phyloP scores from a whole-genome alignment of 2,888 invertebrate genomes.

The Chloromyia formosa region DNA sequence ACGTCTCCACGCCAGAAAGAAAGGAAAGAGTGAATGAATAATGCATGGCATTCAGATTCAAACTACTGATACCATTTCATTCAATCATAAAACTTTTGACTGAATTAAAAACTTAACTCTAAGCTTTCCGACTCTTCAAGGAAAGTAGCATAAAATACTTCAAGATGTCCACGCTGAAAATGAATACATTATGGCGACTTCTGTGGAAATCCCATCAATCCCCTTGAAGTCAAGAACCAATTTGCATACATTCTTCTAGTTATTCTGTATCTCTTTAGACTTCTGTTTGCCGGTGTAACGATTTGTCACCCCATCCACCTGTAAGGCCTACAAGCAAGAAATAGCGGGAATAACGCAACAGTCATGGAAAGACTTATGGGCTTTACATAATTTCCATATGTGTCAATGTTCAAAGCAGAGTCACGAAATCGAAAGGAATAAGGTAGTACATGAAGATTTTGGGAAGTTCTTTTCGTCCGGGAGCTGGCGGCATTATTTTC shows the following conservation, averaged over 20 bases:
- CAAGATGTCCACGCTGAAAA: constrained; percentile 41
- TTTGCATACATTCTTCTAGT: constrained; percentile 44
- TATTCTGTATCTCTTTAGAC: not conserved
- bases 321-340: too few species aligned
- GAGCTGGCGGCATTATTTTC: too few species aligned
- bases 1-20: too few species aligned
- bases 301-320: too few species aligned
- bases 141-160: constrained; percentile 2
- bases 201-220: constrained; percentile 45
- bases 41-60: too few species aligned
- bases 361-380: constrained; percentile 43
- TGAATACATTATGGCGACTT: constrained; percentile 42
- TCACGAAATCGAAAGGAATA: not conserved
- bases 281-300: too few species aligned
- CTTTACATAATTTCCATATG: constrained; percentile 44
- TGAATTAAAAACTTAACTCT: too few species aligned
- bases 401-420: not conserved
- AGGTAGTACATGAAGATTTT: too few species aligned
- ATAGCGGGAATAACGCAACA: constrained; percentile 40
- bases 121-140: too few species aligned
- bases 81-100: constrained; percentile 11
- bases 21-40: too few species aligned
- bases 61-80: too few species aligned
- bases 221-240: constrained; percentile 44
- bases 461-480: too few species aligned